Percentiles rank a stretch among this genome's conserved stretches.
Evolutionary conservation across 2,113 vertebrate species (phyloP).

Genomic region (Sinocyclocheilus maitianheensis): DNA sequence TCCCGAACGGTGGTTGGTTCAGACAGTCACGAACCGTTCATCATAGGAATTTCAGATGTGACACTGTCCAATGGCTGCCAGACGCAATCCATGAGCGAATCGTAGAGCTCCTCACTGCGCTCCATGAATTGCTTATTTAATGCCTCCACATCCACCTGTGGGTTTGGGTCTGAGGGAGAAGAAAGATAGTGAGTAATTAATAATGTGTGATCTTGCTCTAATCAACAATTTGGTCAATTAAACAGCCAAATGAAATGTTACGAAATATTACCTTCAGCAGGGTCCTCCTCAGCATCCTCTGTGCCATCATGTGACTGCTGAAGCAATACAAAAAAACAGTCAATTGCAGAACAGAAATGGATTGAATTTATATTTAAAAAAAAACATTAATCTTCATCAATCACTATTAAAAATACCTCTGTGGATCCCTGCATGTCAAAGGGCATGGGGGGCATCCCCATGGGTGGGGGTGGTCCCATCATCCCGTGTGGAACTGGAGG

Average conservation of each 20-base stretch:
- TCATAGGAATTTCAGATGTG: constrained; percentile 76
- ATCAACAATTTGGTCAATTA: not conserved
- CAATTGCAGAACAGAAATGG: not conserved
- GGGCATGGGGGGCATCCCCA: constrained; percentile 67
- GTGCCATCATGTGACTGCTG: constrained; percentile 65
- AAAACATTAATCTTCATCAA: not conserved
- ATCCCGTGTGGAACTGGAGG: constrained; percentile 71
- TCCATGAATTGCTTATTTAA: constrained; percentile 89
- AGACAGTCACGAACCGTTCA: constrained; percentile 63
- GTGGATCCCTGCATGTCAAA: constrained; percentile 63
- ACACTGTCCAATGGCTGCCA: constrained; percentile 89
- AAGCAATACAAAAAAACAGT: constrained; percentile 12
- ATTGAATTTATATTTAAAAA: not conserved
- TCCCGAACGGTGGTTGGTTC: too few relatives aligned
- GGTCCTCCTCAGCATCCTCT: constrained; percentile 69
- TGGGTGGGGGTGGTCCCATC: constrained; percentile 71
- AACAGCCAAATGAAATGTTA: not conserved
- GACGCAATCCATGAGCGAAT: constrained; percentile 87
- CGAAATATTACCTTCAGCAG: constrained; percentile 69
- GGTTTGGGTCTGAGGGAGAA: constrained; percentile 67
- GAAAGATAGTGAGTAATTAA: not conserved
- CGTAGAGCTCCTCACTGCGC: constrained; percentile 88
- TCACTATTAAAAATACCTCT: constrained; percentile 62
- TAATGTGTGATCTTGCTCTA: not conserved
- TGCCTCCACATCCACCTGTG: constrained; percentile 79